Evolutionary conservation across 2,888 invertebrate species (phyloP).

Genomic region (Scotopteryx bipunctaria): DNA sequence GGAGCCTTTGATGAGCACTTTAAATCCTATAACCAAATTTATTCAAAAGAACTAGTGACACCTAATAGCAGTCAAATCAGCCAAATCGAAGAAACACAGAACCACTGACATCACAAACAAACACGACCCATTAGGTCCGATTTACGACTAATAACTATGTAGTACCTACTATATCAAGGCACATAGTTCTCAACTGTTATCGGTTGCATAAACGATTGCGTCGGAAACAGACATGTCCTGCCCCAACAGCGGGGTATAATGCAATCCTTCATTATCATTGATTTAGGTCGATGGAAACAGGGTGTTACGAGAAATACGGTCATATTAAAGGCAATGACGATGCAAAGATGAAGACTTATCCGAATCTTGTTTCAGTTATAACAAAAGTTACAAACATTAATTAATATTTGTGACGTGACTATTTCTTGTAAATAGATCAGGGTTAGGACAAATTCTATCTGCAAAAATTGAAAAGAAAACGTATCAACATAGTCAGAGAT

Average conservation of each 20-base stretch:
- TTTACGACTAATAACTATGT: slow-evolving; percentile 1
- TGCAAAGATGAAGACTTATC: too few species aligned
- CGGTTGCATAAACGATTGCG: slow-evolving; percentile 66
- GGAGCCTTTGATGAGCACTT: too few species aligned
- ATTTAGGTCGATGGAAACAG: slow-evolving; percentile 56
- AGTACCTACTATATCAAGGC: slow-evolving; percentile 11
- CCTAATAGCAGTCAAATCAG: background rate
- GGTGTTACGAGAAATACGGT: slow-evolving; percentile 1
- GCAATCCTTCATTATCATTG: slow-evolving; percentile 67
- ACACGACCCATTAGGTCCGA: background rate
- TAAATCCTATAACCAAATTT: too few species aligned
- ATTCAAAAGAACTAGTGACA: too few species aligned
- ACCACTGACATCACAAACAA: background rate
- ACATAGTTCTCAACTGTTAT: slow-evolving; percentile 40
- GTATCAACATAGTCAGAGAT: too few species aligned
- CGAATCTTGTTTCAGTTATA: too few species aligned
- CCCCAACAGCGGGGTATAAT: slow-evolving; percentile 68
- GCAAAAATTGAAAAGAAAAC: too few species aligned
- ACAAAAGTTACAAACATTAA: too few species aligned
- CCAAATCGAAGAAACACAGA: background rate
- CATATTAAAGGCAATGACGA: too few species aligned
- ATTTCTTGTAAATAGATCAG: too few species aligned
- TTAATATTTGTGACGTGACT: too few species aligned
- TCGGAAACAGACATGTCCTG: slow-evolving; percentile 78
- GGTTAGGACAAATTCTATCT: too few species aligned